These are phyloP conservation scores for Betta splendens DNA, from an alignment of 2,797 vertebrate species.

Conservation along the genomic window DNA sequence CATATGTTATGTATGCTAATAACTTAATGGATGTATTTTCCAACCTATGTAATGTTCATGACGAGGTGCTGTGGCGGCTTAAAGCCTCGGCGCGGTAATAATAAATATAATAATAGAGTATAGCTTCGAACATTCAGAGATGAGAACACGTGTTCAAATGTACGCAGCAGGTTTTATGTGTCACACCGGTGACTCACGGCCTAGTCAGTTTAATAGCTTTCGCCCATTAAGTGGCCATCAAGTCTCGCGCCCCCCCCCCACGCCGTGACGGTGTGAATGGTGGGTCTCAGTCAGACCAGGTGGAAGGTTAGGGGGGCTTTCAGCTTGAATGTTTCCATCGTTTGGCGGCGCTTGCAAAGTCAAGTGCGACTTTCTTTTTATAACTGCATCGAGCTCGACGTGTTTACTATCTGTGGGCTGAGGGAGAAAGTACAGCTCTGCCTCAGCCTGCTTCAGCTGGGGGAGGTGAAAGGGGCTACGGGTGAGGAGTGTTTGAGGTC, in stretches of 20 bases:
- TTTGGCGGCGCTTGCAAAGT: neutral
- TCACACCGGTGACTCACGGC: conserved; percentile 10
- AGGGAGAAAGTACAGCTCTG: conserved; percentile 50
- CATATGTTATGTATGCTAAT: too few species aligned
- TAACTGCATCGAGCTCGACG: neutral
- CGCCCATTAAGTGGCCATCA: neutral
- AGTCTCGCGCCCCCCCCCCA: conserved; percentile 27
- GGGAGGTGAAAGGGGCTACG: conserved; percentile 27
- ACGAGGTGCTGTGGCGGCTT: too few species aligned
- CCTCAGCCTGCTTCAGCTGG: conserved; percentile 3
- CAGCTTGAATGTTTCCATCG: conserved; percentile 40
- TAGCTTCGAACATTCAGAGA: too few species aligned
- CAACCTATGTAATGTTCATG: neutral
- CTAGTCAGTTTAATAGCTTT: conserved; percentile 3
- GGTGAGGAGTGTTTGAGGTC: conserved; percentile 40
- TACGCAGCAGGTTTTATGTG: too few species aligned
- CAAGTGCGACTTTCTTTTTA: conserved; percentile 10
- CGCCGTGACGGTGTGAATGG: neutral
- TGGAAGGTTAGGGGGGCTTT: conserved; percentile 43
- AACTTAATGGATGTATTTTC: too few species aligned
- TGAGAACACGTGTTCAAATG: too few species aligned
- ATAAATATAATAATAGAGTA: too few species aligned
- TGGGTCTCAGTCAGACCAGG: conserved; percentile 31
- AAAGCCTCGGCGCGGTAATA: too few species aligned
- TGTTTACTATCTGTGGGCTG: conserved; percentile 35